A percentile compares a stretch with the other conserved stretches of the same genome.
phyloP scores from a whole-genome alignment of 2,888 invertebrate species.

The Microctonus brassicae region DNA sequence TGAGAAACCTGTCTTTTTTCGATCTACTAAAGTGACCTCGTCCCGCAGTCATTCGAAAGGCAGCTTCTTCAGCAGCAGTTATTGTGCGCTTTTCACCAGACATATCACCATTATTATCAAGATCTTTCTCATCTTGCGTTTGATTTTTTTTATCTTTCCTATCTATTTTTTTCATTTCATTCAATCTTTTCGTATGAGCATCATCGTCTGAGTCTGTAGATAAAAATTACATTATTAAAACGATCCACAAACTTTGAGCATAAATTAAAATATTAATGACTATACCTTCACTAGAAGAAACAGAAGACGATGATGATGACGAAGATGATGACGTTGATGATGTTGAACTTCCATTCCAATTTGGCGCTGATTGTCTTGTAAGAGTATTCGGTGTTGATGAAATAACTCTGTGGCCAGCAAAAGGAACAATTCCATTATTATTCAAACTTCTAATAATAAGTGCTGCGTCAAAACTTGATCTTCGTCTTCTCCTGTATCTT shows the following conservation, averaged over 20 bases:
- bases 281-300: slow-evolving; percentile 41
- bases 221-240: background rate
- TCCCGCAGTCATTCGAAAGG: slow-evolving; percentile 59
- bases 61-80: slow-evolving; percentile 59
- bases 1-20: slow-evolving; percentile 61
- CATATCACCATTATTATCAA: slow-evolving; percentile 35
- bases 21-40: slow-evolving; percentile 60
- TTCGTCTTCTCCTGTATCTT: slow-evolving; percentile 50
- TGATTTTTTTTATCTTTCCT: slow-evolving; percentile 11
- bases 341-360: slow-evolving; percentile 55
- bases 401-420: slow-evolving; percentile 45
- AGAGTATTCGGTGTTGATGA: slow-evolving; percentile 50
- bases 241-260: background rate
- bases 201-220: slow-evolving; percentile 48
- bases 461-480: slow-evolving; percentile 57
- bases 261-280: background rate
- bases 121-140: background rate
- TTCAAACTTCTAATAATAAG: slow-evolving; percentile 51
- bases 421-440: slow-evolving; percentile 44
- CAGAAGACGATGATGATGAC: slow-evolving; percentile 34
- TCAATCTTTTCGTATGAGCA: no score
- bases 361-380: slow-evolving; percentile 49
- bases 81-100: slow-evolving; percentile 46
- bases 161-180: slow-evolving; percentile 39
- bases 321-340: slow-evolving; percentile 46